These are phyloP conservation scores for Bos taurus DNA, from an alignment of 2,113 vertebrate genomes.

Conservation along the genomic window DNA sequence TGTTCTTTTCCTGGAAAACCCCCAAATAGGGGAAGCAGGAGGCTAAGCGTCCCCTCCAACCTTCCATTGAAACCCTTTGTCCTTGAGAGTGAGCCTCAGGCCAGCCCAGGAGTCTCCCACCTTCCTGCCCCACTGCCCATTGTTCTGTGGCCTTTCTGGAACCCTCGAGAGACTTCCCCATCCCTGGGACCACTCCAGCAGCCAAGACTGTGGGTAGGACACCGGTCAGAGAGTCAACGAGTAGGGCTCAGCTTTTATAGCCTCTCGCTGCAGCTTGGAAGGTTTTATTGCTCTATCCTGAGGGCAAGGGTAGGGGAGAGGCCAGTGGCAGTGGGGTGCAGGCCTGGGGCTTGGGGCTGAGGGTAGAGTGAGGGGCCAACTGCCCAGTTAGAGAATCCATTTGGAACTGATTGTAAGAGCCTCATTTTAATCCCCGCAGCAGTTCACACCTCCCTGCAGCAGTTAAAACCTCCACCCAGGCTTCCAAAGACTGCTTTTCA, in stretches of 20 bases:
- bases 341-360: not conserved
- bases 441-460: not conserved
- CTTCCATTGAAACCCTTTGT: not conserved
- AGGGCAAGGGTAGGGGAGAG: not conserved
- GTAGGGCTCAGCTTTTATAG: slow-evolving; percentile 18
- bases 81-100: not conserved
- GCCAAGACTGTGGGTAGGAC: not conserved
- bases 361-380: not conserved
- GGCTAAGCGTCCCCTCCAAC: not conserved
- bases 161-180: not conserved
- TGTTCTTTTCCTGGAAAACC: not conserved
- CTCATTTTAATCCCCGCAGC: not conserved
- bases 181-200: not conserved
- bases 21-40: not conserved
- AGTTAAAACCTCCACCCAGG: not conserved
- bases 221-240: not conserved
- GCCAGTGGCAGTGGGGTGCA: not conserved
- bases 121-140: not conserved
- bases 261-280: not conserved
- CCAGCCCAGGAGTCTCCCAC: not conserved
- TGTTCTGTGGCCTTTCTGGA: not conserved
- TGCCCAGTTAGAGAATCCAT: not conserved
- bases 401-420: not conserved
- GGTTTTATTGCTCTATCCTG: not conserved
- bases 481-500: slow-evolving; percentile 15